Conservation (phyloP, 2,888 invertebrate species). For the Melanargia galathea region DNA sequence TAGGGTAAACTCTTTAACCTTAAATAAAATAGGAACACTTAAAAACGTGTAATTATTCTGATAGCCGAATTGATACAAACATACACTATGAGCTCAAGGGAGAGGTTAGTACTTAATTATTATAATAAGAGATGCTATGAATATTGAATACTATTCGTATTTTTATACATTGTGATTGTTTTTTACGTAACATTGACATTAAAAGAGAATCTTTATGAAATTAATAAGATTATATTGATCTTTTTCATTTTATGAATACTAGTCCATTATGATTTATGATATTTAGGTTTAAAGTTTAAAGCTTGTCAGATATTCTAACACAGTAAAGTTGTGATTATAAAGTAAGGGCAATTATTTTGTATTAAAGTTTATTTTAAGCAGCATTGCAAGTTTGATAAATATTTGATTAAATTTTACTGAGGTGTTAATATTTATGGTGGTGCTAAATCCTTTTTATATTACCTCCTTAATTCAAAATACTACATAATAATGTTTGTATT, state of each 20-base stretch:
- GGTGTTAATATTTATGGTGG: neutral
- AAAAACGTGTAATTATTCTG: too few relatives aligned
- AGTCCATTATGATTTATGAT: conserved; percentile 63
- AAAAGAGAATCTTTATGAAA: conserved; percentile 23
- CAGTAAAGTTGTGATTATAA: conserved; percentile 18
- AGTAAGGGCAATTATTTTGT: conserved; percentile 18
- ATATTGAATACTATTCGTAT: conserved; percentile 19
- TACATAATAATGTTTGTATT: neutral
- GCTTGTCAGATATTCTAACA: conserved; percentile 34
- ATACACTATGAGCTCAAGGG: conserved; percentile 54
- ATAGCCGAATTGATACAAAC: conserved; percentile 13
- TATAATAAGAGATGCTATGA: conserved; percentile 35
- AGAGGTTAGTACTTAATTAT: conserved; percentile 51
- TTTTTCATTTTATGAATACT: conserved; percentile 64
- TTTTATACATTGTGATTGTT: conserved; percentile 28
- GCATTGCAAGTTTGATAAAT: neutral
- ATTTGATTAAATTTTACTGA: neutral
- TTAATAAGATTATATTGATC: conserved; percentile 25
- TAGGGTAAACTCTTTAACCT: too few relatives aligned
- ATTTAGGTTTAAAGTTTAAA: conserved; percentile 49
- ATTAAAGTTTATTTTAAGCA: conserved; percentile 9
- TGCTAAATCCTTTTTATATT: neutral
- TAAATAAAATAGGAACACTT: too few relatives aligned
- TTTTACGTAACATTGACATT: conserved; percentile 10
- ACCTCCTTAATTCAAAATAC: neutral